Base-by-base conservation (phyloP, 2,888 invertebrate genomes). In the Hydroisotoma schaefferi region DNA sequence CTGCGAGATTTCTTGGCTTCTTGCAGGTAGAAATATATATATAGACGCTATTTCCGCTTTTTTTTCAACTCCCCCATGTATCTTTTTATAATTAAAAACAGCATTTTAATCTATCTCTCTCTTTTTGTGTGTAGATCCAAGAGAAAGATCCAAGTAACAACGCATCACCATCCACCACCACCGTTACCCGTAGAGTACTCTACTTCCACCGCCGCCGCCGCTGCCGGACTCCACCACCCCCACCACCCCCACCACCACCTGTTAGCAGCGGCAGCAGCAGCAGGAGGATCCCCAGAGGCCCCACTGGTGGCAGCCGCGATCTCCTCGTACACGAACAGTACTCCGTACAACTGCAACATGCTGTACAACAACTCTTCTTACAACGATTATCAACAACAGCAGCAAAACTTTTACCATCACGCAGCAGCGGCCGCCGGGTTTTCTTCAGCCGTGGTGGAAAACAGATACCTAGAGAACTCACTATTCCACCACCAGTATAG, bases 1-100 rank as follows among this genome's bases (percentile, higher is more conserved):
- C 81, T 94, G 25, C 81, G 94, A 49, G 94, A 95, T 79, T 94
- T 94, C 76, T 80, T 94, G 1, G 92, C 94, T 18, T 94, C 94
- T 15, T 94, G 94, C 76, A 61, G 61, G 61, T 61, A 57, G n/a
- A n/a, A n/a, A n/a, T n/a, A n/a, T n/a, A n/a, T n/a, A n/a, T n/a
- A n/a, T n/a, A n/a, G n/a, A n/a, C n/a, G n/a, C n/a, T n/a, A 61
- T 49, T 27, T 49, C n/a, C 8, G 22, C 23, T 25, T 46, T 46
- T 15, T 46, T 46, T 46, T 46, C 3, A 22, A 25, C 46, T 46
- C 20, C 46, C 25, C 25, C 51, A 55, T 33, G 40, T 38, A n/a
- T 8, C 33, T 6, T 33, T 26, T 40, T 37, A 20, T 22, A 27
- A 10, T 43, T 61, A n/a, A 52, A 54, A 55, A 63, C 22, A 25